These are phyloP conservation scores for Callosobruchus maculatus DNA, from an alignment of 2,888 invertebrate genomes.

Conservation along the genomic window DNA sequence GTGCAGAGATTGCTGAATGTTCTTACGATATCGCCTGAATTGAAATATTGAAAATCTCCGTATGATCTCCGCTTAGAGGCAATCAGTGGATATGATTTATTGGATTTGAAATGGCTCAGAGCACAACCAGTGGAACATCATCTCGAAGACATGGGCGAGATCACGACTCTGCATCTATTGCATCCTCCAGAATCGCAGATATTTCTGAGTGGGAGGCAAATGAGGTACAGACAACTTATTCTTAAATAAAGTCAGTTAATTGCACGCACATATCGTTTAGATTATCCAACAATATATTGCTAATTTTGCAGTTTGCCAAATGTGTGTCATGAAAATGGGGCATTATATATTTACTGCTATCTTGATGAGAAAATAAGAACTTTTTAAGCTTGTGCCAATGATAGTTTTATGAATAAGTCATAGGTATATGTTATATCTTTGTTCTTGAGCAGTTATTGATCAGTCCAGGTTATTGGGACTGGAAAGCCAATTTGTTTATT, in stretches of 20 bases:
- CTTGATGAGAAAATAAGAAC: too few species aligned
- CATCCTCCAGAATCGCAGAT: constrained; percentile 62
- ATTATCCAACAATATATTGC: not conserved
- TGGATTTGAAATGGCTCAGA: constrained; percentile 56
- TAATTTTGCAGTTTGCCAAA: not conserved
- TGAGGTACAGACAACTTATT: constrained; percentile 52
- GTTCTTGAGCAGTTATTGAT: too few species aligned
- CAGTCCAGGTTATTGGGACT: too few species aligned
- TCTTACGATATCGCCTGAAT: too few species aligned
- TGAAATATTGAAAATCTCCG: not conserved
- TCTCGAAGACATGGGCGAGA: constrained; percentile 60
- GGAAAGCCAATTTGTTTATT: too few species aligned
- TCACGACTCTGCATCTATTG: constrained; percentile 58
- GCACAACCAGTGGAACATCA: constrained; percentile 59
- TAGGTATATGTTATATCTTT: too few species aligned
- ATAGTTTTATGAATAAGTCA: too few species aligned
- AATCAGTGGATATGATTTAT: not conserved
- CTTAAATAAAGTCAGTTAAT: not conserved
- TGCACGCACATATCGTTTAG: not conserved
- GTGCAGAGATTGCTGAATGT: not conserved
- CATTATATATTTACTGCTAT: not conserved
- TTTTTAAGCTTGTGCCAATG: too few species aligned
- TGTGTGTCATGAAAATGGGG: not conserved
- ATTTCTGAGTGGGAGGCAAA: constrained; percentile 73
- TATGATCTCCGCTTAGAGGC: constrained; percentile 1